Conservation (phyloP, 2,888 invertebrate genomes). For the Trichogramma dendrolimi region DNA sequence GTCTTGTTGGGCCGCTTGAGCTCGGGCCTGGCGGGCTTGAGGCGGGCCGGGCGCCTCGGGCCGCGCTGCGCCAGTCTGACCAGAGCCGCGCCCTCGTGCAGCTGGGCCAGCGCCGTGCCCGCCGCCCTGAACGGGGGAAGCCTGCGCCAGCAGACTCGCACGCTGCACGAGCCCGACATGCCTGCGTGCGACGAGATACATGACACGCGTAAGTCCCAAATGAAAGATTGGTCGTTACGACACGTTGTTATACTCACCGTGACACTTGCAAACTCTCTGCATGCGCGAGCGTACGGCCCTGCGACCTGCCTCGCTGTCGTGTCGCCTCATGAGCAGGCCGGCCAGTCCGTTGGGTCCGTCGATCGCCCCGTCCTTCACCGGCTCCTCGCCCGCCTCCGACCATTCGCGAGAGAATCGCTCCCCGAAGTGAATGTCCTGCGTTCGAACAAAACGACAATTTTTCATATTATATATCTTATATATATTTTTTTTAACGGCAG, state of each 20-base stretch:
- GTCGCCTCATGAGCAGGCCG: slow-evolving; percentile 73
- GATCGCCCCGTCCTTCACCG: slow-evolving; percentile 63
- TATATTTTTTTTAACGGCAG: too few species aligned
- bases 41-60: slow-evolving; percentile 62
- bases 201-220: background rate
- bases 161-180: slow-evolving; percentile 87
- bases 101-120: slow-evolving; percentile 71
- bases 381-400: slow-evolving; percentile 76
- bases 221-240: background rate
- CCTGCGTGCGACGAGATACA: slow-evolving; percentile 32
- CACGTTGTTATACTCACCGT: slow-evolving; percentile 57
- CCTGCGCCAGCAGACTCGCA: slow-evolving; percentile 85
- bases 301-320: slow-evolving; percentile 89
- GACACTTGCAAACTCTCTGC: slow-evolving; percentile 88
- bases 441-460: slow-evolving; percentile 25
- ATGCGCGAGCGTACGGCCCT: slow-evolving; percentile 72
- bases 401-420: slow-evolving; percentile 82
- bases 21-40: slow-evolving; percentile 70
- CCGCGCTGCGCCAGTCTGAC: slow-evolving; percentile 65
- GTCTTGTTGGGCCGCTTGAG: slow-evolving; percentile 83
- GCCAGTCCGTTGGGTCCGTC: slow-evolving; percentile 45
- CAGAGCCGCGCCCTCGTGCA: slow-evolving; percentile 83
- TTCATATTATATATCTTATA: background rate
- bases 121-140: slow-evolving; percentile 73
- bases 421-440: slow-evolving; percentile 76